Evolutionary conservation across 2,113 vertebrate genomes (phyloP).

Genomic region (Stigmatopora nigra): DNA sequence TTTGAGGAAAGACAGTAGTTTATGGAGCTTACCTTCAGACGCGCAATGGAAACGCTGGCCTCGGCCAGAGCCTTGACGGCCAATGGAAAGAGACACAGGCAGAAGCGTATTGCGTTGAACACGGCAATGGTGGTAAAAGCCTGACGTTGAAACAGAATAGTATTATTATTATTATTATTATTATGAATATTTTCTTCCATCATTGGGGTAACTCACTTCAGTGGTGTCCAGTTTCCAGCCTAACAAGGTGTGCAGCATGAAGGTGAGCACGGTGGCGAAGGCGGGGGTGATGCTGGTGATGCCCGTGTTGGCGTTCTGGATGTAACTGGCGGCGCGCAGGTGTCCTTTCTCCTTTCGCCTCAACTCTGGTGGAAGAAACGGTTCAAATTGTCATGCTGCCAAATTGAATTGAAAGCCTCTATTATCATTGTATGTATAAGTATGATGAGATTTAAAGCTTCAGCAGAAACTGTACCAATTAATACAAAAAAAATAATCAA

Average conservation of each 20-base stretch:
- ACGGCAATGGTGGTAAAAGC: slow-evolving; percentile 77
- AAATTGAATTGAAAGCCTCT: no score
- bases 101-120: slow-evolving; percentile 76
- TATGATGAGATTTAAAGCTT: no score
- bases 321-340: slow-evolving; percentile 60
- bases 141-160: slow-evolving; percentile 42
- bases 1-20: no score
- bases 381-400: no score
- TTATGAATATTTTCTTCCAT: no score
- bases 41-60: slow-evolving; percentile 15
- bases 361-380: slow-evolving; percentile 49
- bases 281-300: slow-evolving; percentile 59
- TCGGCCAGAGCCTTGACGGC: slow-evolving; percentile 35
- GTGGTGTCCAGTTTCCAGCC: slow-evolving; percentile 52
- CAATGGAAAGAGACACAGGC: slow-evolving; percentile 43
- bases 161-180: no score
- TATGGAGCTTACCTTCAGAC: slow-evolving; percentile 47
- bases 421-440: no score
- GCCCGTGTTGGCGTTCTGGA: slow-evolving; percentile 65
- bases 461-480: no score
- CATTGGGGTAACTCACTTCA: slow-evolving; percentile 57
- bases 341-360: slow-evolving; percentile 65
- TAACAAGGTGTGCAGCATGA: slow-evolving; percentile 70
- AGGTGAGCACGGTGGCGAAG: slow-evolving; percentile 67
- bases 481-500: no score